These are phyloP conservation scores for Bovichtus diacanthus DNA, from an alignment of 2,797 vertebrate species.

Conservation along the genomic window DNA sequence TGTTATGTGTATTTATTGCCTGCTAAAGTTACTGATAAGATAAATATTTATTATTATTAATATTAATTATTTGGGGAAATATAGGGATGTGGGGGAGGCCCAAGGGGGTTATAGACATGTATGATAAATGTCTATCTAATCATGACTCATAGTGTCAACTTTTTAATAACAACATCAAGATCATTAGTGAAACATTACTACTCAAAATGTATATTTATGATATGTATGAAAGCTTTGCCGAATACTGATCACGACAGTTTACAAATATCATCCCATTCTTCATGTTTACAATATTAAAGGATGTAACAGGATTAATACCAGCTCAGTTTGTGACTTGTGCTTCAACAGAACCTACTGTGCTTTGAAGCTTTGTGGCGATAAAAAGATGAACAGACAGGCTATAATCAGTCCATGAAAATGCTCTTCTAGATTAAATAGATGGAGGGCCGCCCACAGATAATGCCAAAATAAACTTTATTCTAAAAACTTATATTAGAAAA, in stretches of 20 bases:
- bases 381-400: conserved; percentile 49
- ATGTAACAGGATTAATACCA: conserved; percentile 32
- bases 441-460: conserved; percentile 33
- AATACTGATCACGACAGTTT: background rate
- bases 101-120: background rate
- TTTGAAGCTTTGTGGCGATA: conserved; percentile 46
- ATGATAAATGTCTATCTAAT: background rate
- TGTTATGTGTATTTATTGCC: background rate
- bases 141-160: background rate
- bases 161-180: background rate
- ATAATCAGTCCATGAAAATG: conserved; percentile 51
- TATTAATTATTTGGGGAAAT: background rate
- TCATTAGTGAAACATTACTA: background rate
- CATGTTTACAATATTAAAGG: conserved; percentile 17
- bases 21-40: background rate
- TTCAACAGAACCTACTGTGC: conserved; percentile 36
- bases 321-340: conserved; percentile 34
- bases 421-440: conserved; percentile 47
- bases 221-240: background rate
- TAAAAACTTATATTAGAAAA: conserved; percentile 31
- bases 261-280: background rate
- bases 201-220: background rate
- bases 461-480: conserved; percentile 55
- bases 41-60: too few relatives aligned
- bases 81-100: background rate